These are phyloP conservation scores for Pelobates cultripes DNA, from an alignment of 2,797 vertebrate genomes.

Conservation along the genomic window DNA sequence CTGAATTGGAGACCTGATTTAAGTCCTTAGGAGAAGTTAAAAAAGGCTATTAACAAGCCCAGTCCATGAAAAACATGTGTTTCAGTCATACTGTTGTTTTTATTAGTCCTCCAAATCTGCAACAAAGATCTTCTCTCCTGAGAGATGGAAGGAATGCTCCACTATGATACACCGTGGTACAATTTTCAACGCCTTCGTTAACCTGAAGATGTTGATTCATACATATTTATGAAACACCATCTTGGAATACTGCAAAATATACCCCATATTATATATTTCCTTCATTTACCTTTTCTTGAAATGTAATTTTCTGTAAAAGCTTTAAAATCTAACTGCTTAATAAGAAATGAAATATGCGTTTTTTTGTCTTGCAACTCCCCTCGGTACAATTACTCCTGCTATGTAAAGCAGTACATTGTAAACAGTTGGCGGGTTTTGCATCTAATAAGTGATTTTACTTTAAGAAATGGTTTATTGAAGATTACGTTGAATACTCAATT, in stretches of 20 bases:
- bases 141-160: conserved; percentile 69
- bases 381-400: conserved; percentile 37
- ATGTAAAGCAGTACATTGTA: conserved; percentile 46
- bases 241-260: conserved; percentile 68
- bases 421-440: conserved; percentile 39
- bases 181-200: conserved; percentile 78
- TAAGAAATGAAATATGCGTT: conserved; percentile 46
- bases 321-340: conserved; percentile 51
- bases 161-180: conserved; percentile 72
- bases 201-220: conserved; percentile 78
- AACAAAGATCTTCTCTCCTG: conserved; percentile 68
- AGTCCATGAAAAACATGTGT: conserved; percentile 82
- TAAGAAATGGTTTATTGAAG: conserved; percentile 42
- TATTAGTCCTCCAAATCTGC: conserved; percentile 81
- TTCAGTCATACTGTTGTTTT: conserved; percentile 81
- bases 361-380: conserved; percentile 40
- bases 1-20: conserved; percentile 71
- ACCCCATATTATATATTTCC: conserved; percentile 61
- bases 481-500: conserved; percentile 51
- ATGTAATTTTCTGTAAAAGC: conserved; percentile 59
- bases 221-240: conserved; percentile 74
- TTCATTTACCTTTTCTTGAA: conserved; percentile 76
- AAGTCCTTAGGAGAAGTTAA: conserved; percentile 77
- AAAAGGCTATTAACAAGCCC: conserved; percentile 76
- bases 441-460: conserved; percentile 47